Base-by-base conservation (phyloP, 2,113 vertebrate genomes). In the Indri indri region DNA sequence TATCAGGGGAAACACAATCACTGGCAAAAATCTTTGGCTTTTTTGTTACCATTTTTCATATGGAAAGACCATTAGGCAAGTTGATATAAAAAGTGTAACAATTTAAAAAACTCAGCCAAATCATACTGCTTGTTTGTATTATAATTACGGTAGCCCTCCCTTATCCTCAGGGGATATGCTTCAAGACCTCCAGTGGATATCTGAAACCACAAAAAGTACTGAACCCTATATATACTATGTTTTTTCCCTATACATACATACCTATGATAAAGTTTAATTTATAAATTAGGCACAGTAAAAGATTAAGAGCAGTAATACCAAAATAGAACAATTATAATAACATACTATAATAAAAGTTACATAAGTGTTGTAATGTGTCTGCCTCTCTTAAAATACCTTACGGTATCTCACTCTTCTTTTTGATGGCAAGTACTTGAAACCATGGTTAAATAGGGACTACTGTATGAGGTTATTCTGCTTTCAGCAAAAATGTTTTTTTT, bases 391-490 rank as follows among this genome's bases (percentile, higher is more conserved):
- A 27, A 45, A 30, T 25, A 45, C 45, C 13, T 45, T 45, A 74
- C 13, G 16, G 3, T 17, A 30, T 23, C 71, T 74, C 42, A 30
- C 27, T 42, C 14, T 47, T 42, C 71, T 47, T 45, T 14, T 74
- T 45, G 71, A 27, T 2, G 6, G 14, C 42, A 16, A 25, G 13
- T 16, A 73, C 25, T 40, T 73, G 42, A 47, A 45, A 74, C 42
- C 14, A 30, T 45, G 42, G 25, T 16, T 45, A 45, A 74, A 7
- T 16, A 40, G 42, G 71, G 25, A 74, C 71, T 74, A 45, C 71
- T 74, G 14, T 74, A 25, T 42, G 45, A 92, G 32, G 57, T 14
- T 95, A 88, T 96, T 76, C 68, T 94, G 30, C 81, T 59, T 95
- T 52, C 25, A 63, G 45, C 74, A 79, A 65, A 94, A 42, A 30